Percentiles rank a stretch among this genome's conserved stretches.
Evolutionary conservation across 2,113 vertebrate genomes (phyloP).

Genomic region (Myodes glareolus): DNA sequence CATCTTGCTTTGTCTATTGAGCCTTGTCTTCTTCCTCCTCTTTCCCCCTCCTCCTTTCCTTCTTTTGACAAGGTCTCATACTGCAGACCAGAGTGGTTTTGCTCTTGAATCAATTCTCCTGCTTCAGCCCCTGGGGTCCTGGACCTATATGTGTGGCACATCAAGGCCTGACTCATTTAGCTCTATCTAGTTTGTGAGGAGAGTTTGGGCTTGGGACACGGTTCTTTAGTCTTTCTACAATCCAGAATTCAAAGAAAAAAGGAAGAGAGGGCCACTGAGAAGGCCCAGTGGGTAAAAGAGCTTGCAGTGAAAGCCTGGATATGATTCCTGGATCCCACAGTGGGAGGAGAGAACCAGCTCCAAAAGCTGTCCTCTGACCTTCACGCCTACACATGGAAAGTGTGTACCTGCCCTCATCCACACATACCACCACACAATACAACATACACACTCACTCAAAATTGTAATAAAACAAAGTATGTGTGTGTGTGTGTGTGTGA

Average conservation of each 20-base stretch:
- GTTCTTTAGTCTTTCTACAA: neutral
- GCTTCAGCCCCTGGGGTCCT: neutral
- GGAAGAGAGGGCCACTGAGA: neutral
- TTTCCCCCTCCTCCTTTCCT: neutral
- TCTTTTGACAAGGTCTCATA: neutral
- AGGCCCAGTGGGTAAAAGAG: neutral
- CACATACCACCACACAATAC: neutral
- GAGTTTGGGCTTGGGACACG: neutral
- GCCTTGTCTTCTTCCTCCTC: neutral
- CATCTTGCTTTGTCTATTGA: neutral
- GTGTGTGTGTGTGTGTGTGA: neutral
- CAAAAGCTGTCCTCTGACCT: neutral
- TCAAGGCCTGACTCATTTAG: neutral
- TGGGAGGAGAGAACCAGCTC: neutral
- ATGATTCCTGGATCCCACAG: neutral
- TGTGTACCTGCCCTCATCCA: neutral
- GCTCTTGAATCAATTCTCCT: neutral
- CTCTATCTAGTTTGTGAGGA: constrained; percentile 27
- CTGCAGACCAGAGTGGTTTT: neutral
- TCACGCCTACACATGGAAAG: neutral
- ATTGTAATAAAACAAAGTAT: neutral
- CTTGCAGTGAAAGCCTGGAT: too few species aligned
- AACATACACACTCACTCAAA: neutral
- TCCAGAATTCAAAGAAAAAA: constrained; percentile 3
- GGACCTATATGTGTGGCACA: neutral